These are phyloP conservation scores for Hylaea fasciaria DNA, from an alignment of 2,888 invertebrate genomes.

Conservation along the genomic window DNA sequence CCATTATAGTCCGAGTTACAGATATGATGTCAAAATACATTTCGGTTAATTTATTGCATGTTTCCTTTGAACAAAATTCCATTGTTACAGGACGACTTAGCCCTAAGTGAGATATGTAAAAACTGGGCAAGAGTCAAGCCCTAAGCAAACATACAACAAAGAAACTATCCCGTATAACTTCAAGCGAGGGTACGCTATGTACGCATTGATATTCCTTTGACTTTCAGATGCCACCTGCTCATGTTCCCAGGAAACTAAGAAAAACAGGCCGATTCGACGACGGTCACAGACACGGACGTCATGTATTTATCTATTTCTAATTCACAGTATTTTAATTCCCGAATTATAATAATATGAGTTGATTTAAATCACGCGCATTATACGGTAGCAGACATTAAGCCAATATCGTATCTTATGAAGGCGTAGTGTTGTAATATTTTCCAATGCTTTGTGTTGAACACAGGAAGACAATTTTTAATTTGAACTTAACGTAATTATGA, in stretches of 20 bases:
- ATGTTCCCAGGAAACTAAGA: conserved; percentile 19
- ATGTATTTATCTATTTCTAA: conserved; percentile 14
- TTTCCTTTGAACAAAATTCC: not conserved
- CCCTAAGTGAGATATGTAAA: conserved; percentile 1
- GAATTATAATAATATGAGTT: conserved; percentile 8
- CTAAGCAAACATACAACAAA: conserved; percentile 37
- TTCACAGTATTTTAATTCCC: conserved; percentile 2
- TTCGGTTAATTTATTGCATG: too few species aligned
- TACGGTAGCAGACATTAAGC: not conserved
- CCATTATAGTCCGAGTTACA: not conserved
- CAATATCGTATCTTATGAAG: conserved; percentile 11
- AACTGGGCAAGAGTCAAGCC: conserved; percentile 4
- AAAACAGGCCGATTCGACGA: conserved; percentile 18
- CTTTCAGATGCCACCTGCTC: conserved; percentile 31
- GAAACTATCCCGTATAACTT: conserved; percentile 16
- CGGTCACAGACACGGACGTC: conserved; percentile 18
- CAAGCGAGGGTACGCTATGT: conserved; percentile 27
- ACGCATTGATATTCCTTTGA: conserved; percentile 32
- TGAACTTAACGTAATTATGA: too few species aligned
- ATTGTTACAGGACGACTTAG: not conserved
- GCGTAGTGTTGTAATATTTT: conserved; percentile 7
- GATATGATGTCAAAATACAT: not conserved
- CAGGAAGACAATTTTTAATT: too few species aligned
- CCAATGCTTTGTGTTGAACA: not conserved
- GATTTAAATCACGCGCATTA: not conserved